Base-by-base conservation (phyloP, 2,888 invertebrate species). In the Acrobasis consociella region DNA sequence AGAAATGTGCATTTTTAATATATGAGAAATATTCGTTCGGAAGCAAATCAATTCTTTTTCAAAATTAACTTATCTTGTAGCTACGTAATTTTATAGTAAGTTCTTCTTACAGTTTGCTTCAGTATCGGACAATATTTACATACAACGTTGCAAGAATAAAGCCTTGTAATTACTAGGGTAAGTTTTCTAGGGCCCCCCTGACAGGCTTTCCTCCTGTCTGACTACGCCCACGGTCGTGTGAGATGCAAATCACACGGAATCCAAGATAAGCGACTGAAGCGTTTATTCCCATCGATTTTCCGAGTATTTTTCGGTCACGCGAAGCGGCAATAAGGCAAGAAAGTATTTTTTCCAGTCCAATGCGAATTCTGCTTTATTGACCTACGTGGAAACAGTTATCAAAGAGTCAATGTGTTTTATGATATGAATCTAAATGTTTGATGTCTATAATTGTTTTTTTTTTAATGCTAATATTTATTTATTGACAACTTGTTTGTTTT, bases 231-330 rank as follows among this genome's bases (percentile, higher is more conserved):
- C 31, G 31, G 7, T 31, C 49, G 58, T 59, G 58, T 49, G 58
- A 38, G 17, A 58, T 56, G 59, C 39, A 49, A 58, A 58, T 60
- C 52, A 50, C 60, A 59, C 59, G 62, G 65, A 62, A 64, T 66
- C 62, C 61, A 58, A 69, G 72, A 72, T 69, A 71, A 68, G 67
- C 66, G 65, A 62, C 62, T 62, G 67, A 66, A 72, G 65, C 70
- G 71, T 66, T 74, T 72, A 65, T 68, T 68, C 52, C 17, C 69
- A 81, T 80, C 72, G 76, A 80, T 80, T 76, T 72, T 64, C 42
- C 62, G 70, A 71, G 72, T 75, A 79, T 79, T 73, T 72, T 73
- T 71, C 62, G 67, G 80, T 76, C 81, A 80, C 80, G 81, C 82
- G 72, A 81, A 68, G 64, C 58, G 31, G 68, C 72, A 64, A 76